Base-by-base conservation (phyloP, 2,113 vertebrate species). In the Xenotilapia caudafasciata region DNA sequence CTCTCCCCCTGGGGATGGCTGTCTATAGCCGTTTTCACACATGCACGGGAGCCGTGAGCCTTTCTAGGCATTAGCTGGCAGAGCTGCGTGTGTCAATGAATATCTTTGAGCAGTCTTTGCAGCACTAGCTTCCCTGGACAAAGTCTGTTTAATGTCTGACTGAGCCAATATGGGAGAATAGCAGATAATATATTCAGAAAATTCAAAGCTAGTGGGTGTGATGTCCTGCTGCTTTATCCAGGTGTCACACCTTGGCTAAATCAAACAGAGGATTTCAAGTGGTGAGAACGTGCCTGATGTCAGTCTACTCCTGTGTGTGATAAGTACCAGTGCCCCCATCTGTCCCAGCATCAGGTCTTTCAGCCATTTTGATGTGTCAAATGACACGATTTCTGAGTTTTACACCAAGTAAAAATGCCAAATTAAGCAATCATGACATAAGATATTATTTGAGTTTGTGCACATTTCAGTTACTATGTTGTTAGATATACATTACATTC, bases 61-160 rank as follows among this genome's bases (percentile, higher is more conserved):
- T 51, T 51, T 77, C 45, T 51, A 51, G 42, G 28, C 26, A 31
- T 77, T 49, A 49, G 15, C 45, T 51, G 45, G 2, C 6, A 1
- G 26, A 77, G 10, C 73, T 77, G 45, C 4, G 4, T 77, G 73
- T 77, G 73, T 8, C 4, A 17, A 77, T 77, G 45, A 49, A 77
- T 51, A n/a, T 77, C 23, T n/a, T 8, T 77, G 26, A 51, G 45
- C 73, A 77, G 26, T 77, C 26, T n/a, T 77, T 31, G 45, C 26
- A 77, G 45, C 26, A 51, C 70, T 47, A 0, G 42, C 70, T 77
- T 9, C 2, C 6, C 3, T 19, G 42, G 28, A 49, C 42, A 75
- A 77, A 31, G 10, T 77, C 26, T 28, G 15, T 75, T 42, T 49
- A 77, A 77, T 77, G 26, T 51, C 15, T 77, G 42, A 49, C 42